Conservation (phyloP, 2,797 vertebrate species). For the Apogon hyalosoma region DNA sequence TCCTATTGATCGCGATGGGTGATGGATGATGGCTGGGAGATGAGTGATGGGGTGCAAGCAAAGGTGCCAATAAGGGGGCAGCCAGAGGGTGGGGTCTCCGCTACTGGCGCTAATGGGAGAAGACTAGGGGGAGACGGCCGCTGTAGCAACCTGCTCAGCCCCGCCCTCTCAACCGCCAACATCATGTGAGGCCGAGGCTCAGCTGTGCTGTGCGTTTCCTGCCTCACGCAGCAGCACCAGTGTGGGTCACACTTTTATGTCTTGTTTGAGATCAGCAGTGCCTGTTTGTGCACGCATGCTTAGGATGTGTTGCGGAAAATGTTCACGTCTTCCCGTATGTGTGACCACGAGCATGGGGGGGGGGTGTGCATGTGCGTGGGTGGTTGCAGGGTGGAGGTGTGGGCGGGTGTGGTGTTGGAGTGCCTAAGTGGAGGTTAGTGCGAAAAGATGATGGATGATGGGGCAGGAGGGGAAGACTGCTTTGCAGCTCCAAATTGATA, state of each 20-base stretch:
- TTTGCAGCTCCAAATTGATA: slow-evolving; percentile 94
- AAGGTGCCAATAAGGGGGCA: slow-evolving; percentile 89
- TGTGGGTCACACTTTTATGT: slow-evolving; percentile 45
- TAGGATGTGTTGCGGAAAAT: slow-evolving; percentile 38
- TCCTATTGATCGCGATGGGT: slow-evolving; percentile 90
- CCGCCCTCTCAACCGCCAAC: slow-evolving; percentile 49
- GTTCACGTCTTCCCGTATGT: slow-evolving; percentile 20
- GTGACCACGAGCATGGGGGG: slow-evolving; percentile 35
- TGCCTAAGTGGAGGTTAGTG: slow-evolving; percentile 70
- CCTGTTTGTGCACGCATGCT: slow-evolving; percentile 31
- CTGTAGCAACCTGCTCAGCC: slow-evolving; percentile 59
- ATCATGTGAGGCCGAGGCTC: slow-evolving; percentile 34
- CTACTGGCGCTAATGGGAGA: slow-evolving; percentile 86
- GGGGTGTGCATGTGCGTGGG: slow-evolving; percentile 58
- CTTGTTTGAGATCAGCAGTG: slow-evolving; percentile 4
- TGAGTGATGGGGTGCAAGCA: slow-evolving; percentile 90
- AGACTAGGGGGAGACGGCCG: slow-evolving; percentile 78
- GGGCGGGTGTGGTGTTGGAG: slow-evolving; percentile 25
- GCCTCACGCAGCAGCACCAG: slow-evolving; percentile 30
- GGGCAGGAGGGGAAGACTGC: slow-evolving; percentile 95
- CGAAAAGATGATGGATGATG: slow-evolving; percentile 98
- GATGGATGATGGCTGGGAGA: slow-evolving; percentile 90
- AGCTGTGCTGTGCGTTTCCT: slow-evolving; percentile 66
- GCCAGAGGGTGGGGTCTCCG: slow-evolving; percentile 81
- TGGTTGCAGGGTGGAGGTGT: slow-evolving; percentile 29